Percentiles rank a stretch among this genome's conserved stretches.
phyloP scores from a whole-genome alignment of 1,140 invertebrate genomes.

The Sarcophaga peregrina region DNA sequence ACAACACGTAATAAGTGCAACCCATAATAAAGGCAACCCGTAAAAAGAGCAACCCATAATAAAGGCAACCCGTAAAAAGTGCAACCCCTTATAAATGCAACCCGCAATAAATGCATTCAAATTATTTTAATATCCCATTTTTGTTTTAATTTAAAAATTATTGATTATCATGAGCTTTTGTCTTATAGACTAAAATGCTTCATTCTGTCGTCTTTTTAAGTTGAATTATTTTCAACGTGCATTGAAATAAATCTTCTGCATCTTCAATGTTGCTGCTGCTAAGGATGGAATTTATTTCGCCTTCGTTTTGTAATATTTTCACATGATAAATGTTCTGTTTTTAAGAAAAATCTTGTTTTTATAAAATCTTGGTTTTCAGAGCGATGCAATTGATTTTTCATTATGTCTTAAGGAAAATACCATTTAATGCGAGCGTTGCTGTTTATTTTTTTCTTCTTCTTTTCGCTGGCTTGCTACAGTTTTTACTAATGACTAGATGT shows the following conservation, averaged over 20 bases:
- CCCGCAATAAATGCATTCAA: too few relatives aligned
- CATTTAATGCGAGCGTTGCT: slow-evolving; percentile 18
- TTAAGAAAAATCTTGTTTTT: not conserved
- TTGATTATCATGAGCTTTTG: not conserved
- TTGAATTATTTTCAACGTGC: not conserved
- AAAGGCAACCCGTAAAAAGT: too few relatives aligned
- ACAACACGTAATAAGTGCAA: too few relatives aligned
- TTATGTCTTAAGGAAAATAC: slow-evolving; percentile 20
- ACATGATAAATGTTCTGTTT: slow-evolving; percentile 31
- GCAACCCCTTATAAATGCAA: too few relatives aligned
- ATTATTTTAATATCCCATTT: too few relatives aligned
- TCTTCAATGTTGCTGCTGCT: not conserved
- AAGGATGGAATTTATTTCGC: too few relatives aligned
- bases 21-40: too few relatives aligned
- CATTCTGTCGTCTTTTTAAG: too few relatives aligned
- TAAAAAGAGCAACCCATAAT: too few relatives aligned
- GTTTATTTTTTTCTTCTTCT: not conserved
- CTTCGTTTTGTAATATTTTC: not conserved
- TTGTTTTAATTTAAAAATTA: not conserved
- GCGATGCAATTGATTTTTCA: slow-evolving; percentile 37
- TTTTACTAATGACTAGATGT: slow-evolving; percentile 37
- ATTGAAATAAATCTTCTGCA: not conserved
- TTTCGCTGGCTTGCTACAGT: not conserved
- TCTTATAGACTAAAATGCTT: too few relatives aligned
- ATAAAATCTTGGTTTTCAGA: slow-evolving; percentile 4